Percentiles rank a stretch among this genome's conserved stretches.
These are phyloP conservation scores for Lepus townsendii DNA, from an alignment of 2,797 vertebrate genomes.

Conservation along the genomic window DNA sequence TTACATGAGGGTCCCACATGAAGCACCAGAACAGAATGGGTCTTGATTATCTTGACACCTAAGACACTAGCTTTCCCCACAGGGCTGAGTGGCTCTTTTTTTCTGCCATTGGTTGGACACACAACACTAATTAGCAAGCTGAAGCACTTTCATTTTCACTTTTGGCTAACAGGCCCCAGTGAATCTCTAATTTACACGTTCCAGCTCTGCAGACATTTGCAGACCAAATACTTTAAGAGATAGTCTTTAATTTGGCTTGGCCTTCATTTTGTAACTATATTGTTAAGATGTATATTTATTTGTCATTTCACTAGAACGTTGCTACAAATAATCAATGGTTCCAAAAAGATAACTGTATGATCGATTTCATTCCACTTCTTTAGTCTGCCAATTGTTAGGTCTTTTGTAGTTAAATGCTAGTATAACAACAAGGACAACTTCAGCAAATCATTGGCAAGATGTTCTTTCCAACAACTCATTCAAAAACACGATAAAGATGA, in stretches of 20 bases:
- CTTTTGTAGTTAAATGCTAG: background rate
- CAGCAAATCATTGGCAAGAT: constrained; percentile 50
- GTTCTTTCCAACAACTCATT: background rate
- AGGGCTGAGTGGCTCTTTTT: background rate
- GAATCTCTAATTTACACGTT: constrained; percentile 74
- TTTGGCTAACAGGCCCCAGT: constrained; percentile 38
- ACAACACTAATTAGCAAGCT: constrained; percentile 59
- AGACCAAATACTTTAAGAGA: constrained; percentile 60
- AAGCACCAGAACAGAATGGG: background rate
- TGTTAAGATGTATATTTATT: constrained; percentile 6
- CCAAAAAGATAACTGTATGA: background rate
- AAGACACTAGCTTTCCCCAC: background rate
- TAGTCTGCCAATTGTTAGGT: constrained; percentile 22
- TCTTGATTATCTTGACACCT: background rate
- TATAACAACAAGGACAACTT: constrained; percentile 13
- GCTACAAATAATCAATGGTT: constrained; percentile 7
- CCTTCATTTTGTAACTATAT: background rate
- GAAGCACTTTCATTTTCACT: constrained; percentile 59
- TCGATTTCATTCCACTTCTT: background rate
- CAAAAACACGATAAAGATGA: constrained; percentile 43
- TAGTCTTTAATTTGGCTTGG: constrained; percentile 33
- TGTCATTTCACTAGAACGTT: background rate
- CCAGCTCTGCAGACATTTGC: constrained; percentile 48
- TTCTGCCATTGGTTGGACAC: background rate
- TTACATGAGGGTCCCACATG: background rate